Percentiles rank a stretch among this genome's conserved stretches.
Conservation (phyloP, 2,797 vertebrate genomes). For the Sebastes itinus region DNA sequence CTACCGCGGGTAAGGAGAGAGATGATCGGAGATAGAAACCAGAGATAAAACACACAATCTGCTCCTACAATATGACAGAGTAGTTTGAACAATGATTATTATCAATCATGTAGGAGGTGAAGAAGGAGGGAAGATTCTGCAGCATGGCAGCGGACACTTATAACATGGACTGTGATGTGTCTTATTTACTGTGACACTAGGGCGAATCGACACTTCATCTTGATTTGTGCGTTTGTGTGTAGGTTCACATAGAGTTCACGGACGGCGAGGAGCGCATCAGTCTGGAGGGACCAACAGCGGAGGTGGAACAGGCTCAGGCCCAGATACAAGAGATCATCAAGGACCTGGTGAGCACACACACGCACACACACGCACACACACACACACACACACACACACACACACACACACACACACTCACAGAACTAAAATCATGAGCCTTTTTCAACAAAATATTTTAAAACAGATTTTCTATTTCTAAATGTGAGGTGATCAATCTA, state of each 20-base stretch:
- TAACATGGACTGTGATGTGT: background rate
- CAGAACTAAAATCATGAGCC: background rate
- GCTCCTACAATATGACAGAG: background rate
- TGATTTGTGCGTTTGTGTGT: background rate
- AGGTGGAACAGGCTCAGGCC: conserved; percentile 84
- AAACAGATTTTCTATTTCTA: no score
- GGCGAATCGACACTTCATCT: background rate
- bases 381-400: background rate
- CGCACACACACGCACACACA: background rate
- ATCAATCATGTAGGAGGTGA: background rate
- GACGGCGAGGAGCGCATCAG: conserved; percentile 86
- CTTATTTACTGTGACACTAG: background rate
- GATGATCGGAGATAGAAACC: background rate
- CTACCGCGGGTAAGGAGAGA: conserved; percentile 78
- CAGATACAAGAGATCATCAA: conserved; percentile 87
- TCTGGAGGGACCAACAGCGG: conserved; percentile 84
- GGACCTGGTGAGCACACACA: conserved; percentile 74
- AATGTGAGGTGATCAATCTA: no score
- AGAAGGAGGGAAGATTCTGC: background rate
- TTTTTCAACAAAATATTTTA: no score
- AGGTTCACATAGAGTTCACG: conserved; percentile 89
- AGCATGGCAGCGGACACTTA: background rate
- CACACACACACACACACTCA: background rate
- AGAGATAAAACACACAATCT: background rate
- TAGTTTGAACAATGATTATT: background rate